Evolutionary conservation across 2,113 vertebrate species (phyloP).

Genomic region (Chauna torquata): DNA sequence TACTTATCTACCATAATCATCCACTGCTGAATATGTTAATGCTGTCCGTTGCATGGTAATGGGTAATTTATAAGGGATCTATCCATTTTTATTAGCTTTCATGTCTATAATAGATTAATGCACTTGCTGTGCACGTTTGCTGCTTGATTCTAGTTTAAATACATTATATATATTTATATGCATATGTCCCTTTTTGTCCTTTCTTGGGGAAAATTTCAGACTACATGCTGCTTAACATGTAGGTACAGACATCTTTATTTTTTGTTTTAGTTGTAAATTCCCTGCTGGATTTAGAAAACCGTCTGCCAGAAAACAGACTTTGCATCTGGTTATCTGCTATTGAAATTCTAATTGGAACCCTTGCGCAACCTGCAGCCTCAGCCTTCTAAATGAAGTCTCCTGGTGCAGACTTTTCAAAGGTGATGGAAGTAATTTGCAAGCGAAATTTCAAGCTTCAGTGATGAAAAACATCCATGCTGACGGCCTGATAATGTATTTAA

Average conservation of each 20-base stretch:
- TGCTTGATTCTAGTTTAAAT: background rate
- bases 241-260: background rate
- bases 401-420: background rate
- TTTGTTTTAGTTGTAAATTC: background rate
- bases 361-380: background rate
- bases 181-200: background rate
- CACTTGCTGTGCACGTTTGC: background rate
- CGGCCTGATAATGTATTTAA: background rate
- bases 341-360: background rate
- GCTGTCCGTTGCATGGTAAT: background rate
- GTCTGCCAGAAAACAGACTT: background rate
- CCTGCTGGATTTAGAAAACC: background rate
- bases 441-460: background rate
- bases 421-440: background rate
- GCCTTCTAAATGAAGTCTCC: background rate
- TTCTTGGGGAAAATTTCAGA: background rate
- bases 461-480: background rate
- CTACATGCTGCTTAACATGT: rapidly evolving
- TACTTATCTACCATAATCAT: background rate
- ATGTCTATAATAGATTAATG: background rate
- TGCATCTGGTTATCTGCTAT: background rate
- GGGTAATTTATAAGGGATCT: background rate
- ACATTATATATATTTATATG: no score
- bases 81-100: background rate
- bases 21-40: background rate